Percentiles rank a stretch among this genome's conserved stretches.
Evolutionary conservation across 2,797 vertebrate species (phyloP).

Genomic region (Dipus sagitta): DNA sequence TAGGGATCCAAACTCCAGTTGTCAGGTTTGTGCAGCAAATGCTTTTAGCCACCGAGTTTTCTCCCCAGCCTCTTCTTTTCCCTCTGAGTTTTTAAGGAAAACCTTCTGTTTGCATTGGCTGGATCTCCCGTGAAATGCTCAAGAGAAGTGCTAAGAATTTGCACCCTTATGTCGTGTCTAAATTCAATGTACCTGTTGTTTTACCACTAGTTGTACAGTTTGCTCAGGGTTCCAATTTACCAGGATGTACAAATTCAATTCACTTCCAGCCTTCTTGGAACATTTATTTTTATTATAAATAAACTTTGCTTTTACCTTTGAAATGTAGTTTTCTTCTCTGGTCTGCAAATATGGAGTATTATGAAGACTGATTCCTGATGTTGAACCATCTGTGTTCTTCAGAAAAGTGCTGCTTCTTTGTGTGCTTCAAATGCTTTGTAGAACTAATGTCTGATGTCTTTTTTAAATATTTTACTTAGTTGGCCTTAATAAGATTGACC

Average conservation of each 20-base stretch:
- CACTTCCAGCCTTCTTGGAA: neutral
- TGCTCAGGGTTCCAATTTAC: neutral
- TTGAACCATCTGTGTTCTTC: neutral
- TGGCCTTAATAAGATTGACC: neutral
- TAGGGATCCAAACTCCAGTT: neutral
- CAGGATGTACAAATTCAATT: neutral
- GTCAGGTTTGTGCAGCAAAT: neutral
- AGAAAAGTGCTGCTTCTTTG: neutral
- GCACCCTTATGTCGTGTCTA: neutral
- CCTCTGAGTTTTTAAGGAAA: neutral
- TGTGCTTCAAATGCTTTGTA: neutral
- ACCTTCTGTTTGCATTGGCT: neutral
- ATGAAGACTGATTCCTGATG: neutral
- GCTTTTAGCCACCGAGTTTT: neutral
- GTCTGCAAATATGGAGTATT: neutral
- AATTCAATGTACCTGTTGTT: neutral
- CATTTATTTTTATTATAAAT: neutral
- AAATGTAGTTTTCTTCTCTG: conserved; percentile 26
- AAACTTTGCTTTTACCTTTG: neutral
- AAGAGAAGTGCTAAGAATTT: neutral
- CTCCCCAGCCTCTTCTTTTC: neutral
- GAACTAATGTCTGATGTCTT: neutral
- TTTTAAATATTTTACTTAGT: neutral
- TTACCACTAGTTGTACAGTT: neutral
- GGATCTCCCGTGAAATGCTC: neutral